phyloP scores from a whole-genome alignment of 2,113 vertebrate species.

The Eulacestoma nigropectus region DNA sequence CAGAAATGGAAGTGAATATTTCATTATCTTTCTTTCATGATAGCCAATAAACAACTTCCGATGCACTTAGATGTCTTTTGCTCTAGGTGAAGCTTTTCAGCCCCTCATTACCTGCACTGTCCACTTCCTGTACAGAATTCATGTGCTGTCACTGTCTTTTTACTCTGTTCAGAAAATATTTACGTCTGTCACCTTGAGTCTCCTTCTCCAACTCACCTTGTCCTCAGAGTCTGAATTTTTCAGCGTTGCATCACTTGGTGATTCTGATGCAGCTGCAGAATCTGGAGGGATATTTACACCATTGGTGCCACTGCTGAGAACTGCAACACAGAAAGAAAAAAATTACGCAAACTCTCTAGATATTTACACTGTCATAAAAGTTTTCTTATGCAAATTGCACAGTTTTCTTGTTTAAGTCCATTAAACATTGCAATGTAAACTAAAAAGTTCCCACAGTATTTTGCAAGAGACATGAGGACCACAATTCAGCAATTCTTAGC shows the following conservation, averaged over 20 bases:
- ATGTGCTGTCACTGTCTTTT: not conserved
- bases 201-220: conserved; percentile 20
- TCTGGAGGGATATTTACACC: conserved; percentile 86
- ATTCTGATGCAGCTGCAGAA: conserved; percentile 62
- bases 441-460: not conserved
- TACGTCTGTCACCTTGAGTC: not conserved
- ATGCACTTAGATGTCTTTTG: not conserved
- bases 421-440: not conserved
- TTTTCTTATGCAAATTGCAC: not conserved
- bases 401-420: not conserved
- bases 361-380: not conserved
- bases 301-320: conserved; percentile 91
- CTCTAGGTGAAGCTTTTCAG: not conserved
- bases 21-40: not conserved
- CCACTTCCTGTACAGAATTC: not conserved
- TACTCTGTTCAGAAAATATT: not conserved
- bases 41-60: not conserved
- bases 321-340: conserved; percentile 22
- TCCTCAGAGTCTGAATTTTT: conserved; percentile 57
- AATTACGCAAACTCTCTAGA: not conserved
- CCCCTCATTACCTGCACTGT: not conserved
- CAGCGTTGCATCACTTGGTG: conserved; percentile 71
- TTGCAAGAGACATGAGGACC: not conserved
- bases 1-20: not conserved
- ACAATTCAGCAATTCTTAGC: not conserved